Percentiles rank a stretch among this genome's conserved stretches.
These are phyloP conservation scores for Dasypogon diadema DNA, from an alignment of 2,888 invertebrate species.

Conservation along the genomic window DNA sequence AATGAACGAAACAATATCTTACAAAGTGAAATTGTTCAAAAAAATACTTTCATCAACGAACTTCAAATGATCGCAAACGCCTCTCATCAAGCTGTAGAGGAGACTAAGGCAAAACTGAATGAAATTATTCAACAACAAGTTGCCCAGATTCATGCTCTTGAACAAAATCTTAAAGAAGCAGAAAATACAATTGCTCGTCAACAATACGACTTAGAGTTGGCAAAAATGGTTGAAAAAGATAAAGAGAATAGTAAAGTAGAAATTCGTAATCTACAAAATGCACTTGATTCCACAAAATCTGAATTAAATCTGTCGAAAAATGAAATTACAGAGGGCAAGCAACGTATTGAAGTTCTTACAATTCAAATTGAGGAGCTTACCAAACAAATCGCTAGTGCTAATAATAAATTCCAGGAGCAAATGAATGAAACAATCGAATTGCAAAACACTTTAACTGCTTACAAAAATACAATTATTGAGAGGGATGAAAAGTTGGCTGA, in stretches of 20 bases:
- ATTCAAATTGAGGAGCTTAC: constrained; percentile 62
- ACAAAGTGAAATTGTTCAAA: constrained; percentile 64
- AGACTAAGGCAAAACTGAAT: constrained; percentile 63
- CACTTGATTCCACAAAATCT: constrained; percentile 64
- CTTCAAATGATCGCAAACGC: constrained; percentile 63
- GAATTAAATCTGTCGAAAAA: constrained; percentile 61
- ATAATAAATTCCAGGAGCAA: constrained; percentile 61
- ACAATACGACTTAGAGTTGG: constrained; percentile 64
- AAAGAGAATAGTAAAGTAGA: constrained; percentile 65
- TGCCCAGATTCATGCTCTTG: constrained; percentile 63
- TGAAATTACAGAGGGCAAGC: constrained; percentile 60
- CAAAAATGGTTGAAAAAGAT: constrained; percentile 63
- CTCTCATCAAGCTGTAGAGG: constrained; percentile 62
- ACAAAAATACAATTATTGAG: constrained; percentile 59
- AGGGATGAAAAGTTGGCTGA: constrained; percentile 62
- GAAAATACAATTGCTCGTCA: constrained; percentile 64
- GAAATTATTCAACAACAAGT: constrained; percentile 63
- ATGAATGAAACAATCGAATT: constrained; percentile 62
- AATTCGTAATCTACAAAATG: constrained; percentile 65
- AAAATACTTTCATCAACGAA: constrained; percentile 65
- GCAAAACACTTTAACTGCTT: constrained; percentile 59
- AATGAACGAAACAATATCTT: constrained; percentile 59
- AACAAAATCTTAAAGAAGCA: constrained; percentile 65
- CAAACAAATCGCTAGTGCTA: constrained; percentile 60
- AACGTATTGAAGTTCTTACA: constrained; percentile 60